Evolutionary conservation across 2,113 vertebrate species (phyloP), one percentile per base, ranked within the genome.

Genomic region (Dromas ardeola): DNA sequence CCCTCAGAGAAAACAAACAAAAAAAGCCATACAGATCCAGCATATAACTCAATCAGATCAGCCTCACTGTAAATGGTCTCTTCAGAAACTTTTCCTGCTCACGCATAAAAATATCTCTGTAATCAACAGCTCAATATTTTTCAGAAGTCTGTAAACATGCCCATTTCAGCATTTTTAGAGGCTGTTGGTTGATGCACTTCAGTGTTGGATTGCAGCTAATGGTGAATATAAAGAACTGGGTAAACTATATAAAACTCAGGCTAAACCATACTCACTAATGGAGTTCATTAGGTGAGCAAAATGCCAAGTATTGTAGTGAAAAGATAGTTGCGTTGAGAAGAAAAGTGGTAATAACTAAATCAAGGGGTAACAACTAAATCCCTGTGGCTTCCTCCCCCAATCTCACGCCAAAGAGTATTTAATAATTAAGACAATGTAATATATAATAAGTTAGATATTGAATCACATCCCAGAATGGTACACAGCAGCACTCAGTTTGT

Each of bases 1-100:
- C 70, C 77, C 91, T 55, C 25, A 42, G 56, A 96, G 93, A 86
- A 95, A 96, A 79, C 72, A 91, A 93, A 81, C 69, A 84, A 50
- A 65, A 69, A 42, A 62, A 6, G 0, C 34, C 50, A 27, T 15
- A 43, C 25, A 72, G 76, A 86, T 25, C 38, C 38, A 55, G 70
- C 27, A 74, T 16, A 43, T 53, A 88, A 93, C 88, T 95, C 81
- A 52, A 56, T 90, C 72, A 50, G 78, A 95, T 29, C 72, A 78
- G 38, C 61, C 62, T 45, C 81, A 8, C 61, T 79, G 50, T 66
- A 82, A 86, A 76, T 17, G 26, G 81, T 59, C 66, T 86, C 81
- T 88, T 83, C 73, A 85, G 78, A 88, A 93, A 36, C 26, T 26
- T 73, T 85, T 89, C 52, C 58, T 81, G 25, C 79, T 89, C 27